Base-by-base conservation (phyloP, 92 coral and sea anemone species). In the Pocillopora grandis region DNA sequence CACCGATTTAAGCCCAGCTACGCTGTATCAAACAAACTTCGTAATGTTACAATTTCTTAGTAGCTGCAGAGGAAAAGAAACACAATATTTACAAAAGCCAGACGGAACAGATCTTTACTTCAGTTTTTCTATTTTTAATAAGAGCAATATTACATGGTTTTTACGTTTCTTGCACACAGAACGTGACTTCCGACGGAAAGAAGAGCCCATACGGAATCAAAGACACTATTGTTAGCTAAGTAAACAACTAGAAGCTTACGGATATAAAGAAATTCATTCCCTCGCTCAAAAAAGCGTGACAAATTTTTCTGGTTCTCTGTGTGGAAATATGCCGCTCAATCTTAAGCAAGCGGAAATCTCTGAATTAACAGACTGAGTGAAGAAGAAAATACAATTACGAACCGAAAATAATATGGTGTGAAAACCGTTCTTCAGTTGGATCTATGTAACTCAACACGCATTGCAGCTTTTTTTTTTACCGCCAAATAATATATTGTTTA, bases 111-210 rank as follows among this genome's bases (percentile, higher is more conserved):
- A 70, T 81, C 77, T 0, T 49, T 52, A 66, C 63, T 1, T 27
- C 27, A 57, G 19, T 35, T 58, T 71, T n/a, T 56, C 60, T 6
- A 70, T 58, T 64, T 42, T 42, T 42, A 42, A 42, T 42, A 42
- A 42, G 31, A 42, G 36, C n/a, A 37, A 35, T 60, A 59, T 17
- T 61, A 12, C 20, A 66, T 55, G 69, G 56, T 69, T 67, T 76
- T 33, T 31, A 58, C 23, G 12, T 61, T 37, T 59, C 18, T 21
- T 21, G 59, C 21, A 15, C n/a, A 13, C 69, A 79, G 62, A 33
- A 82, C 86, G 86, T 82, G 86, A 72, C 79, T 82, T 72, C 86
- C 79, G 78, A 82, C 86, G 86, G 86, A 82, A 72, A 62, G 64
- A 61, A 20, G 37, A 3, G 55, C 27, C n/a, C 58, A 20, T 57